Evolutionary conservation across 1,140 invertebrate species (phyloP), one percentile per base, ranked within the genome.

Genomic region (Leptinotarsa texana): DNA sequence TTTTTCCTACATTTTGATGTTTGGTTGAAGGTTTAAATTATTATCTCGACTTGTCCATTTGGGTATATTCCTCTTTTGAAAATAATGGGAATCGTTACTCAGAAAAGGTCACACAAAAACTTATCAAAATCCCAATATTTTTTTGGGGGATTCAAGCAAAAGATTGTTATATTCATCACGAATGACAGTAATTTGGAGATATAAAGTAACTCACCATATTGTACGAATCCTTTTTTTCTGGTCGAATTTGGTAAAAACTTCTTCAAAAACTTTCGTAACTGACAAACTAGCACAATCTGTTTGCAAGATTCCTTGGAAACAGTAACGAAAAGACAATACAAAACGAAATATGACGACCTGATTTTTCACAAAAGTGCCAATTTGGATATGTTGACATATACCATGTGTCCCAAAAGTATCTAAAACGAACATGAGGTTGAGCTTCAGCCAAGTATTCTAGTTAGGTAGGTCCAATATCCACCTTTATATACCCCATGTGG

Each of bases 221-320:
- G 51, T n/a, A 57, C 4, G 4, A 18, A 18, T 15, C n/a, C n/a
- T 57, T 17, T 57, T 57, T 57, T 57, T 18, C n/a, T 57, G 51
- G 17, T 57, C 8, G n/a, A 57, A 57, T 57, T 57, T 57, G n/a
- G n/a, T 18, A 17, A 18, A 15, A 57, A 57, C n/a, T 18, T 57
- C 51, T 57, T 57, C 15, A 57, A 57, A 15, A 57, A 57, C 51
- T 57, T 57, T 57, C 15, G 51, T 18, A 57, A 57, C 15, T 18
- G 51, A 18, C 51, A 57, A 57, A 57, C n/a, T 57, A 8, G n/a
- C 51, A 57, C 15, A 57, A 17, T 57, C 15, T 57, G 51, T 57
- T 57, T 57, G 51, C 51, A 57, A 57, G 51, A 57, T 57, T 57
- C 51, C 51, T 57, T 17, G 51, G 51, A 57, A 57, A 57, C 51